phyloP scores from a whole-genome alignment of 2,888 invertebrate species.

The Cartodere bifasciata region DNA sequence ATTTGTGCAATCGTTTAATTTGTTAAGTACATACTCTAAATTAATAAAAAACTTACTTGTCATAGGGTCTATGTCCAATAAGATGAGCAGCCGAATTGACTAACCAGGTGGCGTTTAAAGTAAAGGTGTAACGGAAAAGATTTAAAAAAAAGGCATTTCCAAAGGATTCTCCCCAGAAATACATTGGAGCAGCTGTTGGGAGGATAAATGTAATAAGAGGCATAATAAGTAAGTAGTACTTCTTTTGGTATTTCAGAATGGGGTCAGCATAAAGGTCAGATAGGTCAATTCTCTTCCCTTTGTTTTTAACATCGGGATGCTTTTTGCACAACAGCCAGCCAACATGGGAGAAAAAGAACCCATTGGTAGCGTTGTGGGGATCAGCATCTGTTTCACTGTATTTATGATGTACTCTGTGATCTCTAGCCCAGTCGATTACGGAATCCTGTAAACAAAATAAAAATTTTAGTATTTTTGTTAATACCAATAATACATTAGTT shows the following conservation, averaged over 20 bases:
- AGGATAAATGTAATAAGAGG: constrained; percentile 62
- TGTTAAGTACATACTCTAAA: too few relatives aligned
- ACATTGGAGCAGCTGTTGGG: constrained; percentile 64
- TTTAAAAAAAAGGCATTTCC: constrained; percentile 54
- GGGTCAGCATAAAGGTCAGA: constrained; percentile 73
- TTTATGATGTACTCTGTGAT: constrained; percentile 82
- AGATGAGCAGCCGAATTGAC: constrained; percentile 85
- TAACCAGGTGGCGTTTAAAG: constrained; percentile 78
- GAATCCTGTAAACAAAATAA: constrained; percentile 46
- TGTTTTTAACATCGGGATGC: constrained; percentile 77
- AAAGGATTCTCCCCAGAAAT: constrained; percentile 64
- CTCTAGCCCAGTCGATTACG: constrained; percentile 66
- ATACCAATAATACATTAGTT: too few relatives aligned
- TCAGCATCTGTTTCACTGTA: constrained; percentile 89
- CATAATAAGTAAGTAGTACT: constrained; percentile 67
- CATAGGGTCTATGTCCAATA: constrained; percentile 64
- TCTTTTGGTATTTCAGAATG: constrained; percentile 77
- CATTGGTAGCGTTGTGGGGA: constrained; percentile 82
- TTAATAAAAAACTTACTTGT: constrained; percentile 41
- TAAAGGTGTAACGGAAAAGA: constrained; percentile 65
- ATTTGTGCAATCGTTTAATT: too few relatives aligned
- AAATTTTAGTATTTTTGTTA: too few relatives aligned
- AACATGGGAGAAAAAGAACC: constrained; percentile 93
- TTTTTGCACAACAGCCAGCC: constrained; percentile 89
- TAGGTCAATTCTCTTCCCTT: constrained; percentile 75